Evolutionary conservation across 2,797 vertebrate species (phyloP).

Genomic region (Sus cebifrons): DNA sequence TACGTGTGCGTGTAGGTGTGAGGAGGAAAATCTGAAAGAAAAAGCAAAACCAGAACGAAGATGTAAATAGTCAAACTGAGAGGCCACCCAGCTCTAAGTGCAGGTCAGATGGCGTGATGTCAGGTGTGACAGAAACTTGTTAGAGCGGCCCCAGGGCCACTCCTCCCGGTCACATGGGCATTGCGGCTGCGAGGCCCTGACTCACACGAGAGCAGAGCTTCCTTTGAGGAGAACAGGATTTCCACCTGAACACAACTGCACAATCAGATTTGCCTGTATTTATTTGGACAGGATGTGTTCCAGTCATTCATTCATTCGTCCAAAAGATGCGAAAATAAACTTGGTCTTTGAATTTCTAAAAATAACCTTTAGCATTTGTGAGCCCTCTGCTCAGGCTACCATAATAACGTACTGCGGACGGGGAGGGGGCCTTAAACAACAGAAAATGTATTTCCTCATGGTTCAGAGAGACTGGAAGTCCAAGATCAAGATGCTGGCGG

Average conservation of each 20-base stretch:
- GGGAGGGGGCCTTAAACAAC: background rate
- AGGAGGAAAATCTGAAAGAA: background rate
- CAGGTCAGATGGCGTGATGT: background rate
- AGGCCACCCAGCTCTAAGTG: background rate
- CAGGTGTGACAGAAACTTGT: background rate
- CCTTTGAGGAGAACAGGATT: background rate
- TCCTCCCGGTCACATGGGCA: too few relatives aligned
- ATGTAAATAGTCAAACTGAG: slow-evolving; percentile 8
- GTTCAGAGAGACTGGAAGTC: background rate
- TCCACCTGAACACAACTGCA: background rate
- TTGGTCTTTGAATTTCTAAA: slow-evolving; percentile 33
- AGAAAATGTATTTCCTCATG: background rate
- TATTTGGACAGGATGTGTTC: slow-evolving; percentile 42
- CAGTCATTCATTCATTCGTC: background rate
- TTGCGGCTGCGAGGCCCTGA: rapidly evolving
- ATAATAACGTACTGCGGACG: background rate
- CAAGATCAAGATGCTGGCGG: background rate
- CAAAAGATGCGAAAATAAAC: slow-evolving; percentile 47
- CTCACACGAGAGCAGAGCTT: background rate
- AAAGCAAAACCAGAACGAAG: background rate
- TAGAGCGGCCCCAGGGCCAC: too few relatives aligned
- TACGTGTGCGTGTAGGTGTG: background rate
- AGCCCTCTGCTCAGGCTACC: background rate
- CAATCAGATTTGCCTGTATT: background rate
- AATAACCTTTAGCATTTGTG: slow-evolving; percentile 16